Evolutionary conservation across 2,113 vertebrate genomes (phyloP).

Genomic region (Chitala chitala): DNA sequence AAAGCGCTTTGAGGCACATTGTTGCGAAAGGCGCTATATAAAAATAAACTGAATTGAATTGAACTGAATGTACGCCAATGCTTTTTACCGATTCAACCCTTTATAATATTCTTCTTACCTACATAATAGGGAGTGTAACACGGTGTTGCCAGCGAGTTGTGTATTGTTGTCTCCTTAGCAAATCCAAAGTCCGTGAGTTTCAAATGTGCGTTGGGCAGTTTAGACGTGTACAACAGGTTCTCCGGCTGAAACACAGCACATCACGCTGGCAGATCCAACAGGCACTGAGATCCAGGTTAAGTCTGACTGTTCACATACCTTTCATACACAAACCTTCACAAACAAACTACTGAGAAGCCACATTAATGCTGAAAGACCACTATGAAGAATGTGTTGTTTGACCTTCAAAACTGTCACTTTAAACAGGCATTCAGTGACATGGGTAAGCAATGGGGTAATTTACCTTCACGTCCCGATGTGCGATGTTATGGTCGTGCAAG

Average conservation of each 20-base stretch:
- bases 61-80: background rate
- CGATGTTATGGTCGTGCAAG: constrained; percentile 74
- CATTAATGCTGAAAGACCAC: too few relatives aligned
- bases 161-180: constrained; percentile 79
- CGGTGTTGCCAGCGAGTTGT: constrained; percentile 77
- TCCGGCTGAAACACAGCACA: constrained; percentile 62
- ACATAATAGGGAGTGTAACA: constrained; percentile 84
- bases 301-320: too few relatives aligned
- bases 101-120: too few relatives aligned
- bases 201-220: constrained; percentile 68
- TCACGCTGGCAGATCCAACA: background rate
- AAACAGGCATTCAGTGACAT: background rate
- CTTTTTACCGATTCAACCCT: background rate
- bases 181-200: constrained; percentile 85
- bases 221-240: constrained; percentile 78
- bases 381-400: too few relatives aligned
- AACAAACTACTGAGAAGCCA: background rate
- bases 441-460: too few relatives aligned
- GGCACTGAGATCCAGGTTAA: background rate
- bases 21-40: too few relatives aligned
- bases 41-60: too few relatives aligned
- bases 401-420: too few relatives aligned
- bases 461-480: constrained; percentile 82
- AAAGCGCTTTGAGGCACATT: too few relatives aligned
- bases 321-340: background rate